phyloP scores from a whole-genome alignment of 2,113 vertebrate species.

The Corythornis madagascariensis region DNA sequence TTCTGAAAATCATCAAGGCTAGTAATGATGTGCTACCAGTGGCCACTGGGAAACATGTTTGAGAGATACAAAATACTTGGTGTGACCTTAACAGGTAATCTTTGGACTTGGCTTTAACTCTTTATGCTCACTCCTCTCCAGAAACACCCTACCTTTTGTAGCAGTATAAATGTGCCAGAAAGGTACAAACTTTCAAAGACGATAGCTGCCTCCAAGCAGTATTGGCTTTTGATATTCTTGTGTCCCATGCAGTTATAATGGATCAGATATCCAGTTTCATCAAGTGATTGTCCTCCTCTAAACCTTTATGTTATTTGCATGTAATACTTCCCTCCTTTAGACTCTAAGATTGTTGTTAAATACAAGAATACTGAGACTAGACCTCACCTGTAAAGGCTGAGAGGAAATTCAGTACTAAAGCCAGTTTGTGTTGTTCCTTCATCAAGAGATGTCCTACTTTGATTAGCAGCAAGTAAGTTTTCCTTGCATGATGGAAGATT shows the following conservation, averaged over 20 bases:
- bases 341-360: not conserved
- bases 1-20: not conserved
- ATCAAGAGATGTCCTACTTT: not conserved
- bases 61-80: not conserved
- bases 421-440: not conserved
- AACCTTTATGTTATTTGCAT: not conserved
- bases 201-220: not conserved
- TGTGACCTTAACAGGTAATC: not conserved
- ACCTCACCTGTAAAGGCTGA: not conserved
- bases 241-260: not conserved
- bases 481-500: not conserved
- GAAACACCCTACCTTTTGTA: not conserved
- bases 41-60: not conserved
- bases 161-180: not conserved
- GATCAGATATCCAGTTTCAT: not conserved
- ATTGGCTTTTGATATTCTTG: not conserved
- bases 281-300: not conserved
- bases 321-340: not conserved
- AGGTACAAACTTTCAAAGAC: not conserved
- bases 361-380: not conserved
- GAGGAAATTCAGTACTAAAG: not conserved
- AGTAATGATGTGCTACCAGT: not conserved
- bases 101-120: not conserved
- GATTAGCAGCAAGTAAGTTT: not conserved
- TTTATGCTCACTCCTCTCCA: not conserved